Evolutionary conservation across 2,113 vertebrate genomes (phyloP), one percentile per base, ranked within the genome.

Genomic region (Columba livia): DNA sequence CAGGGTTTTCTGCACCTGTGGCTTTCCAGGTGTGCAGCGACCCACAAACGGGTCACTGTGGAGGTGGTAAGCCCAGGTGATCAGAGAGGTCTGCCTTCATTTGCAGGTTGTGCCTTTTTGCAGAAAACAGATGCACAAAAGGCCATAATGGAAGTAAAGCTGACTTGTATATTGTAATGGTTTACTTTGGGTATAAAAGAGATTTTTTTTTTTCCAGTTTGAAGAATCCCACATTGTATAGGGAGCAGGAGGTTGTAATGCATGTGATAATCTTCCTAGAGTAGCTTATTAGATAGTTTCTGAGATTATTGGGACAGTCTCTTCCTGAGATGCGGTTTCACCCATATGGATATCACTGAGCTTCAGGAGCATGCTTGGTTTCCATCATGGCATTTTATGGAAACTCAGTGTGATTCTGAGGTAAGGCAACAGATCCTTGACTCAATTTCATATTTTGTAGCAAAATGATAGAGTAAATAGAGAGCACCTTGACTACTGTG

Each of bases 31-130:
- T 32, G 1, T 0, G 7, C 40, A 2, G 4, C 2, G 4, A 13
- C n/a, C 9, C 31, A 2, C 14, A 20, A 5, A 0, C 0, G 34
- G 5, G 18, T 29, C 1, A 1, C 36, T 4, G 0, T 0, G 7
- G 15, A 2, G 3, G 38, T 3, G 29, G 15, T 1, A 8, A 8
- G 15, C 57, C 34, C 36, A 3, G 4, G 31, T 0, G 65, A 2
- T 4, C 0, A 1, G 6, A 7, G 13, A 1, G 44, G 10, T 8
- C 38, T 5, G 11, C 10, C 3, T 12, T 1, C 53, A 7, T 8
- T 9, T 7, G 19, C 47, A 26, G 24, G 16, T 11, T 26, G 12
- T 32, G 17, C 12, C 57, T 58, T 64, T 51, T 10, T 29, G 32
- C 65, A 17, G 26, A 44, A 67, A 10, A 26, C 24, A 19, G 24